These are phyloP conservation scores for Vulpes ferrilata DNA, from an alignment of 2,113 vertebrate species.

Conservation along the genomic window DNA sequence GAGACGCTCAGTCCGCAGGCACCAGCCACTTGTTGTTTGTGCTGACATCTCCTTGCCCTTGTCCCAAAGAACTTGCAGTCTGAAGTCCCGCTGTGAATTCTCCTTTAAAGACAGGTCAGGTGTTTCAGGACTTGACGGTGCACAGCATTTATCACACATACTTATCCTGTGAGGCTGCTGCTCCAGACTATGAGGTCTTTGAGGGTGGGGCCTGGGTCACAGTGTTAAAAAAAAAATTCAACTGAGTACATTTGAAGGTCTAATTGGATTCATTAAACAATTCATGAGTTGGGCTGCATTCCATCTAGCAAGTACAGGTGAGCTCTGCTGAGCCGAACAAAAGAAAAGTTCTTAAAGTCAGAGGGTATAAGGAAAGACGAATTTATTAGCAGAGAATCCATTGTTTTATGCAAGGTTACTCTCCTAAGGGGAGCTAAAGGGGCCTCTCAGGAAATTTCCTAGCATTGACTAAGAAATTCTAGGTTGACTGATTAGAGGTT, in stretches of 20 bases:
- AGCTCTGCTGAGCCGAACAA: neutral
- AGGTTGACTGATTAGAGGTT: neutral
- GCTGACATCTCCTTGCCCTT: neutral
- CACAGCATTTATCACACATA: neutral
- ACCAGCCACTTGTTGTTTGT: neutral
- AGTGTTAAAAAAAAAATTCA: neutral
- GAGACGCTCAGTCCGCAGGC: neutral
- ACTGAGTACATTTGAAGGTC: neutral
- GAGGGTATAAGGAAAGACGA: neutral
- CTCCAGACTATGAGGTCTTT: neutral
- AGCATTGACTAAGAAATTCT: neutral
- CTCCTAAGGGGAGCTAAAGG: neutral
- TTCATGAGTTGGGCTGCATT: neutral
- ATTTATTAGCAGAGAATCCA: neutral
- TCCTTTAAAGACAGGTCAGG: neutral
- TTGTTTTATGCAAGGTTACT: neutral
- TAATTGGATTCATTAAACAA: neutral
- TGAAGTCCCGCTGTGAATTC: neutral
- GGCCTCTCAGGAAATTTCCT: neutral
- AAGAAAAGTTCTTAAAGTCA: neutral
- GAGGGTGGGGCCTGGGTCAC: neutral
- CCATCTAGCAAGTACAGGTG: neutral
- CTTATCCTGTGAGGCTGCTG: neutral
- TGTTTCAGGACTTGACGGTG: rapidly evolving
- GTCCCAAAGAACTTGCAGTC: neutral